These are phyloP conservation scores for Abrostola triplasia DNA, from an alignment of 2,888 invertebrate species.

Conservation along the genomic window DNA sequence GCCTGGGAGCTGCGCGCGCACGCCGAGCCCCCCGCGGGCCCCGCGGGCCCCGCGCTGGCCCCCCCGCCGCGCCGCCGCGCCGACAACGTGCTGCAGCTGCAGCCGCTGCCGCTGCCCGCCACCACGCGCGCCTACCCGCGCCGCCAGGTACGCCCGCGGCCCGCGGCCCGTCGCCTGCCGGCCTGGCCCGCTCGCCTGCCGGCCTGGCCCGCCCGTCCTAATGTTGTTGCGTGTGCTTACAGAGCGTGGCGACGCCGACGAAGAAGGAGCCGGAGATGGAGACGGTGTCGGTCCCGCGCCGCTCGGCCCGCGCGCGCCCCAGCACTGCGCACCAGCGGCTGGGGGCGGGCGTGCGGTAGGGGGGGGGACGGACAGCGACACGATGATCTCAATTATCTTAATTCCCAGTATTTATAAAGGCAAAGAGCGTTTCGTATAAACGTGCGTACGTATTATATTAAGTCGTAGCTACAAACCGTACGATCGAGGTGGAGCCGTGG, in stretches of 20 bases:
- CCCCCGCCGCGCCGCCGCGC: conserved; percentile 93
- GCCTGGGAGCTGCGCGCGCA: conserved; percentile 95
- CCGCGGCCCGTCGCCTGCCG: too few species aligned
- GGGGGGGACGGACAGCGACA: conserved; percentile 29
- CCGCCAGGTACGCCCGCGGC: not conserved
- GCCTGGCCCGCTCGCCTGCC: too few species aligned
- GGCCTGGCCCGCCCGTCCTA: too few species aligned
- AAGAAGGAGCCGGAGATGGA: conserved; percentile 68
- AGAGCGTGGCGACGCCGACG: conserved; percentile 65
- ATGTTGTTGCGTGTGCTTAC: conserved; percentile 34
- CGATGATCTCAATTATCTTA: conserved; percentile 73
- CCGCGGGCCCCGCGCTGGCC: conserved; percentile 86
- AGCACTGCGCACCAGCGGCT: conserved; percentile 64
- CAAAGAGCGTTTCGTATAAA: conserved; percentile 52
- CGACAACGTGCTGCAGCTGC: conserved; percentile 92
- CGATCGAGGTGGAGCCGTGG: conserved; percentile 11
- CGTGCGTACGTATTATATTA: conserved; percentile 40
- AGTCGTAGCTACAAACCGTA: conserved; percentile 26
- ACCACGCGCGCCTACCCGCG: conserved; percentile 91
- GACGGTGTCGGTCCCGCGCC: conserved; percentile 62
- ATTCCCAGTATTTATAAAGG: conserved; percentile 64
- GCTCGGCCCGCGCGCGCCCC: conserved; percentile 60
- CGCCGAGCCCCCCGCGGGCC: not conserved
- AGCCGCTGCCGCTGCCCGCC: conserved; percentile 92
- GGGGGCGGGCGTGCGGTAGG: conserved; percentile 73